These are phyloP conservation scores for Trachurus trachurus DNA, from an alignment of 2,797 vertebrate species.

Conservation along the genomic window DNA sequence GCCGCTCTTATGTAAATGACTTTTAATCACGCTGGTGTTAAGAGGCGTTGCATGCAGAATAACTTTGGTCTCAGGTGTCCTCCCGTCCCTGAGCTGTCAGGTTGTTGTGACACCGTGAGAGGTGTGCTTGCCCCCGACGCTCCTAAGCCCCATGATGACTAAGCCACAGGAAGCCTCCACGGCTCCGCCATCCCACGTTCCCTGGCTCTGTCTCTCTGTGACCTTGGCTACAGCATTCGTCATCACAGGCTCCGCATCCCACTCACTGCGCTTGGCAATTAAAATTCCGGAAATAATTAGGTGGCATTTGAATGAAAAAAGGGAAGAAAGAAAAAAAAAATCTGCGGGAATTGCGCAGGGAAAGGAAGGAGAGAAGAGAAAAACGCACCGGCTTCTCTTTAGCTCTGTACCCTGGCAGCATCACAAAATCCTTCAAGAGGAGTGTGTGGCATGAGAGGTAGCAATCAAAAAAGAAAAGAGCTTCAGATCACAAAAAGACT, in stretches of 20 bases:
- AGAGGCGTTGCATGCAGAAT: slow-evolving; percentile 34
- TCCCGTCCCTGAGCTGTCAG: slow-evolving; percentile 64
- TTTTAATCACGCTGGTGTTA: slow-evolving; percentile 48
- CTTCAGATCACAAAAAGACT: slow-evolving; percentile 74
- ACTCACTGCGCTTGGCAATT: slow-evolving; percentile 71
- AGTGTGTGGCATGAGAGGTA: slow-evolving; percentile 53
- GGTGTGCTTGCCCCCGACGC: slow-evolving; percentile 54
- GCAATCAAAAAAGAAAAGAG: slow-evolving; percentile 76
- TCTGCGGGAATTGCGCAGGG: slow-evolving; percentile 21
- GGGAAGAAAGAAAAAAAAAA: slow-evolving; percentile 29
- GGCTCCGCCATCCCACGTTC: slow-evolving; percentile 71
- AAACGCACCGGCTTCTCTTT: slow-evolving; percentile 30
- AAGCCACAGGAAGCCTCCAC: slow-evolving; percentile 72
- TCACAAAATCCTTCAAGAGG: slow-evolving; percentile 51
- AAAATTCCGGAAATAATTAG: slow-evolving; percentile 78
- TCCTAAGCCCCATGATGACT: slow-evolving; percentile 64
- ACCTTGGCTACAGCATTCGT: slow-evolving; percentile 75
- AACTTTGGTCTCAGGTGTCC: slow-evolving; percentile 40
- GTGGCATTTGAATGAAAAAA: slow-evolving; percentile 55
- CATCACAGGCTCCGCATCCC: slow-evolving; percentile 67
- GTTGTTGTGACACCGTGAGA: slow-evolving; percentile 55
- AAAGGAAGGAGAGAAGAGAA: slow-evolving; percentile 26
- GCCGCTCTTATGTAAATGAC: slow-evolving; percentile 51
- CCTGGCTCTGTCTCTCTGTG: slow-evolving; percentile 64
- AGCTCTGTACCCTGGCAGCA: slow-evolving; percentile 47